A percentile compares a stretch with the other conserved stretches of the same genome.
Conservation (phyloP, 2,888 invertebrate genomes). For the Orthosia gracilis region DNA sequence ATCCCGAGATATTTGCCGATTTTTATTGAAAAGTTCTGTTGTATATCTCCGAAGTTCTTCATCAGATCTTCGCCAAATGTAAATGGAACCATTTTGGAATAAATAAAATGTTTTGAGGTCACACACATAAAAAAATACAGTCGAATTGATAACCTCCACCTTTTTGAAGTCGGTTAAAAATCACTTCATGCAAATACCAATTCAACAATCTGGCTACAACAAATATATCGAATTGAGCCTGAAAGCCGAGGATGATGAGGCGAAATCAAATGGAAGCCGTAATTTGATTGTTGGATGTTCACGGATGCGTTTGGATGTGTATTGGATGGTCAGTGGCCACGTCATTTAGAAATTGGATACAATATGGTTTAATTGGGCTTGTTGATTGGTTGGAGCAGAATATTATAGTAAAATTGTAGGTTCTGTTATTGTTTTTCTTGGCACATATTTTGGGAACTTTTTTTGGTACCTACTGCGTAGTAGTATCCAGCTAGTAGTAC, state of each 20-base stretch:
- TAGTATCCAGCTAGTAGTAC: no score
- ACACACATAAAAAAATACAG: no score
- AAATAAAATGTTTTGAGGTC: no score
- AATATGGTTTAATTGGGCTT: slow-evolving; percentile 23
- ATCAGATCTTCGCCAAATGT: no score
- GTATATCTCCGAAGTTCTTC: no score
- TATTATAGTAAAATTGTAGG: background rate
- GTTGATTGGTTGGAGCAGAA: background rate
- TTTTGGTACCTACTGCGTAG: no score
- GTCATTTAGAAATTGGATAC: slow-evolving; percentile 23
- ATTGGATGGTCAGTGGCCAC: slow-evolving; percentile 11
- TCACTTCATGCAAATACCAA: background rate
- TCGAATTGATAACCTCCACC: no score
- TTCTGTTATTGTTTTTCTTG: no score
- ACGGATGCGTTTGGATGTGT: slow-evolving; percentile 14
- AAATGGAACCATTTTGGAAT: no score
- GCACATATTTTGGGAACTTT: no score
- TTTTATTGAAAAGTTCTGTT: no score
- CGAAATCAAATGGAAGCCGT: slow-evolving; percentile 45
- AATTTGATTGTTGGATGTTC: slow-evolving; percentile 48
- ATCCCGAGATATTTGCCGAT: no score
- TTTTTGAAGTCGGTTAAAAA: background rate
- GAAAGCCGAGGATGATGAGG: slow-evolving; percentile 24
- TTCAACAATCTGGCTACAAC: background rate
- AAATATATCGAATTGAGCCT: slow-evolving; percentile 10